Percentiles rank a stretch among this genome's conserved stretches.
These are phyloP conservation scores for Heteropelma amictum DNA, from an alignment of 2,888 invertebrate species.

Conservation along the genomic window DNA sequence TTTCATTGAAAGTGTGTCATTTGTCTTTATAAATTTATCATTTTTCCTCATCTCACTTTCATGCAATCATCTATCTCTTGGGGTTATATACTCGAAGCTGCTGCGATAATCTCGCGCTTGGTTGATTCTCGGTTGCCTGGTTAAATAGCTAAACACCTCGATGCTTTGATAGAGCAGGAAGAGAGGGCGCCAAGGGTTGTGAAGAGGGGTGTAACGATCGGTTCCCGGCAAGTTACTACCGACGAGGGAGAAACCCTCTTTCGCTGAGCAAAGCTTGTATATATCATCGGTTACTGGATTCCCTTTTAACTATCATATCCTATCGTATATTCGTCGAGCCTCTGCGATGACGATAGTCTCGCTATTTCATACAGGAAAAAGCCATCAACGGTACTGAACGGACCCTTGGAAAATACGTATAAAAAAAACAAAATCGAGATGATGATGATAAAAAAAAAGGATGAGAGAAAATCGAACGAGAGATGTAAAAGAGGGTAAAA, in stretches of 20 bases:
- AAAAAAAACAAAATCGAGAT: too few species aligned
- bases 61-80: not conserved
- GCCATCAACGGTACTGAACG: too few species aligned
- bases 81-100: conserved; percentile 17
- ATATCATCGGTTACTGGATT: conserved; percentile 8
- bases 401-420: too few species aligned
- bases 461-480: too few species aligned
- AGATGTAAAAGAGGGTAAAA: too few species aligned
- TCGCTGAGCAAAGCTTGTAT: conserved; percentile 12
- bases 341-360: not conserved
- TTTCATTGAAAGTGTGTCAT: too few species aligned
- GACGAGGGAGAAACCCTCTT: conserved; percentile 31
- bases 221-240: conserved; percentile 43
- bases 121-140: conserved; percentile 36
- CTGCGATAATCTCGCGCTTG: conserved; percentile 44
- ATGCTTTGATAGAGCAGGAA: conserved; percentile 29
- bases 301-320: conserved; percentile 16
- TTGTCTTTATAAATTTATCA: too few species aligned
- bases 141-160: conserved; percentile 54
- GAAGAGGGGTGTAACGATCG: conserved; percentile 45
- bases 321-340: not conserved
- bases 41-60: conserved; percentile 9
- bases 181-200: conserved; percentile 25
- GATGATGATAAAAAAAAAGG: too few species aligned
- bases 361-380: too few species aligned